Evolutionary conservation across 2,113 vertebrate genomes (phyloP).

Genomic region (Pipa parva): DNA sequence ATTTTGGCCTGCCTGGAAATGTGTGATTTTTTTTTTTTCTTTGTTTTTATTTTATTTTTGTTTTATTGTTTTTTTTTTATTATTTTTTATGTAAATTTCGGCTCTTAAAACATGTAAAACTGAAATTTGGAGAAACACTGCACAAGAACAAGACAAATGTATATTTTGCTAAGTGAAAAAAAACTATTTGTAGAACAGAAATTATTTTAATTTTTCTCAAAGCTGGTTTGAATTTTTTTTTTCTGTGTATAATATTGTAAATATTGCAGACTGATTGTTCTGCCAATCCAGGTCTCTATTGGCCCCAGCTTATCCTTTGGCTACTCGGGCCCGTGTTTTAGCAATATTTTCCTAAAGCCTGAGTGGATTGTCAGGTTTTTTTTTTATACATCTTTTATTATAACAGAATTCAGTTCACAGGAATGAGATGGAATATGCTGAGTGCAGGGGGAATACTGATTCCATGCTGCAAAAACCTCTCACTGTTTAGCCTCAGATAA

Average conservation of each 20-base stretch:
- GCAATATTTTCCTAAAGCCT: constrained; percentile 44
- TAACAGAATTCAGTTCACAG: constrained; percentile 25
- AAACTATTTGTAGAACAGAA: constrained; percentile 75
- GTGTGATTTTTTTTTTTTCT: constrained; percentile 61
- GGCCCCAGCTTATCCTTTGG: constrained; percentile 18
- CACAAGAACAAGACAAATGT: constrained; percentile 76
- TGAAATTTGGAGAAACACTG: constrained; percentile 57
- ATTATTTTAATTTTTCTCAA: constrained; percentile 71
- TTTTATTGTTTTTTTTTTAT: constrained; percentile 65
- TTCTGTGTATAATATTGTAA: constrained; percentile 47
- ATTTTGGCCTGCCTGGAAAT: constrained; percentile 40
- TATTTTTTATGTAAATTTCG: constrained; percentile 81
- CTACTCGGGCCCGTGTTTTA: constrained; percentile 38
- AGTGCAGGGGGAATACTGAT: constrained; percentile 30
- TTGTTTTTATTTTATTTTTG: constrained; percentile 58
- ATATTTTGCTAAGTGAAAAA: constrained; percentile 87
- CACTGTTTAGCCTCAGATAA: background rate
- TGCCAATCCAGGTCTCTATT: constrained; percentile 30
- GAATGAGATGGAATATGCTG: constrained; percentile 23
- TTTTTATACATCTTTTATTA: constrained; percentile 37
- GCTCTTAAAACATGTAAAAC: constrained; percentile 70
- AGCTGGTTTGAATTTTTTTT: constrained; percentile 66
- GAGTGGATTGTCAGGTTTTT: constrained; percentile 30
- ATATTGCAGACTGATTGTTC: constrained; percentile 42
- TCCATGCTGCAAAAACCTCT: background rate